Base-by-base conservation (phyloP, 1,140 invertebrate species). In the Orius insidiosus region DNA sequence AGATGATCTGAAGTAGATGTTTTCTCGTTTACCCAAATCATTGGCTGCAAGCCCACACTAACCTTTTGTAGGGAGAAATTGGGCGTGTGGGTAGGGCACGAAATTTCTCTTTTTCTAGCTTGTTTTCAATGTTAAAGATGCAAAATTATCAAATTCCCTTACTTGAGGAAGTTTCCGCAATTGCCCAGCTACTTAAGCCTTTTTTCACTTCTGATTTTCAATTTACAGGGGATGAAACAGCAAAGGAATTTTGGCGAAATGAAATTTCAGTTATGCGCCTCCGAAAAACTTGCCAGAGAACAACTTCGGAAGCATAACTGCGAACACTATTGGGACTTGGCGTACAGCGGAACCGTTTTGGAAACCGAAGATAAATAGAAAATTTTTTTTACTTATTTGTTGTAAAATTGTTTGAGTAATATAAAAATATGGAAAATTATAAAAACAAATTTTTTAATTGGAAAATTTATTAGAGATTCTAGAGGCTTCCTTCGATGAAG, bases 271-370 rank as follows among this genome's bases (percentile, higher is more conserved):
- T 71, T 82, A 9, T 87, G 85, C 55, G 89, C 92, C 1, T 94
- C 89, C 33, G 93, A 98, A 63, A 86, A 81, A 56, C 79, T 90
- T 67, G 95, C 92, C 1, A 66, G 94, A 1, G 95, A 98, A 60
- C 80, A 92, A 57, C 93, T 99, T 52, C 85, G 86, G 53, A 97
- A 95, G 56, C 79, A 87, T 60, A 79, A 80, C 35, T 90, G 97
- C 0, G 90, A 97, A 59, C 92, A 98, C 55, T 98, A 97, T 61
- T 99, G 95, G 94, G 94, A 98, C 66, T 66, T 95, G 39, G 87
- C 89, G 0, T 96, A 93, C 59, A 95, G 87, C 57, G 82, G 81
- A 11, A 79, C 87, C 1, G 82, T 97, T 10, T 64, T 96, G 1
- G 85, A 76, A 56, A 67, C 60, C 6, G 69, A 73, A 41, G 67